Evolutionary conservation across 2,888 invertebrate species (phyloP), one percentile per base, ranked within the genome.

Genomic region (Callinectes sapidus): DNA sequence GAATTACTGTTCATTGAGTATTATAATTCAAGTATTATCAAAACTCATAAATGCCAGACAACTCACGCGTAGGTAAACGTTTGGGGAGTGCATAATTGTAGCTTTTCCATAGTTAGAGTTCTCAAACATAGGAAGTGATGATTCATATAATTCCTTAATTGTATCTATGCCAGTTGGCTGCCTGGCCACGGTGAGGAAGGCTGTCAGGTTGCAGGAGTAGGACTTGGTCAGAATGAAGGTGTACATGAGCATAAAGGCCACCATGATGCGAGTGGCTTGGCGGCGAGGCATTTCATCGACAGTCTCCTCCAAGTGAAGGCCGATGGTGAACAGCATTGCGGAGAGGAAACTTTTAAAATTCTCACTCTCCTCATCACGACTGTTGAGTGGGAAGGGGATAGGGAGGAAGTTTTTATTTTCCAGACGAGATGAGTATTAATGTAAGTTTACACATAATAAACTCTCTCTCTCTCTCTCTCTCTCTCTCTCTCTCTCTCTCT

Each of bases 201-300:
- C 61, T 95, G 95, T 95, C 95, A 95, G 90, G 81, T 94, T 94
- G 77, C 90, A 91, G 87, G 90, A 92, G 92, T 94, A 94, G 18
- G 92, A 93, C 16, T 89, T 90, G n/a, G 92, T 85, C 66, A 94
- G 39, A 28, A 94, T 88, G 55, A 93, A 90, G n/a, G 88, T 85
- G 55, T 91, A 93, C 16, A 94, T 3, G 87, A 94, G 90, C 61
- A 91, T 28, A 42, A 81, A 87, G 18, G 90, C 86, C 91, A 87
- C 87, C 71, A 93, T 87, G 55, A 91, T 54, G 77, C 87, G 71
- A 2, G 89, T 77, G 88, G 87, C 48, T 2, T 39, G 87, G 48
- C n/a, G 42, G n/a, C n/a, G 87, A 48, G 87, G 87, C 42, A 48
- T 10, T 8, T 48, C 87, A 8, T 23, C 2, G 87, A 48, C 16